These are phyloP conservation scores for Drosophila nikananu DNA, from an alignment of 1,140 invertebrate species.

Conservation along the genomic window DNA sequence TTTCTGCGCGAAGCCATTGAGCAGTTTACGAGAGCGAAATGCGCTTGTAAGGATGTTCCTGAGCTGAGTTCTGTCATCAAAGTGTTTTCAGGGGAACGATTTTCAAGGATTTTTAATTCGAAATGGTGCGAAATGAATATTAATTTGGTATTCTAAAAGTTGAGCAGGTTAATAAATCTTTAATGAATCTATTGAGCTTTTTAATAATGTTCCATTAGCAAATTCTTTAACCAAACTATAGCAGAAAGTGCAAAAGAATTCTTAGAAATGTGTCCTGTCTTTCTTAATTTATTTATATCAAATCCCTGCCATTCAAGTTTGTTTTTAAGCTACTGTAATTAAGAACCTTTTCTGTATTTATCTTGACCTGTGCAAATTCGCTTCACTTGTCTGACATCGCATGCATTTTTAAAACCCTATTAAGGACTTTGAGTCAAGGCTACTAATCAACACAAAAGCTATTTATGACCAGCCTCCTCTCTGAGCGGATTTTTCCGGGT, in stretches of 20 bases:
- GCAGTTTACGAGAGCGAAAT: slow-evolving; percentile 11
- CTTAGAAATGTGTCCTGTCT: too few species aligned
- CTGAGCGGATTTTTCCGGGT: slow-evolving; percentile 38
- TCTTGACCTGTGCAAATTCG: slow-evolving; percentile 4
- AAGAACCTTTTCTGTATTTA: background rate
- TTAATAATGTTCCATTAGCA: too few species aligned
- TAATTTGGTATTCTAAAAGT: background rate
- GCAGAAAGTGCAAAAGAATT: background rate
- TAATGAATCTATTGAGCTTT: too few species aligned
- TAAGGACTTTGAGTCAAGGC: slow-evolving; percentile 30
- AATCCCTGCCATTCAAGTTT: too few species aligned
- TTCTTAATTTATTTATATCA: background rate
- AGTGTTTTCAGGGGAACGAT: background rate
- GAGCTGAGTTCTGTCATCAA: background rate
- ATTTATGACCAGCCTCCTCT: slow-evolving; percentile 60
- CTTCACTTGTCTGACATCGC: background rate
- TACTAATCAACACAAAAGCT: slow-evolving; percentile 64
- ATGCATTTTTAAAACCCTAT: slow-evolving; percentile 58
- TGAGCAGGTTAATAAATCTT: background rate
- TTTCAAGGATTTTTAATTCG: background rate
- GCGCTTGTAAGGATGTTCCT: slow-evolving; percentile 24
- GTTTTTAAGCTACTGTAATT: slow-evolving; percentile 1
- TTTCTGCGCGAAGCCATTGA: slow-evolving; percentile 19
- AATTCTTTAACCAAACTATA: background rate
- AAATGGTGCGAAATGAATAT: background rate